Base-by-base conservation (phyloP, 2,797 vertebrate genomes). In the Characodon lateralis region DNA sequence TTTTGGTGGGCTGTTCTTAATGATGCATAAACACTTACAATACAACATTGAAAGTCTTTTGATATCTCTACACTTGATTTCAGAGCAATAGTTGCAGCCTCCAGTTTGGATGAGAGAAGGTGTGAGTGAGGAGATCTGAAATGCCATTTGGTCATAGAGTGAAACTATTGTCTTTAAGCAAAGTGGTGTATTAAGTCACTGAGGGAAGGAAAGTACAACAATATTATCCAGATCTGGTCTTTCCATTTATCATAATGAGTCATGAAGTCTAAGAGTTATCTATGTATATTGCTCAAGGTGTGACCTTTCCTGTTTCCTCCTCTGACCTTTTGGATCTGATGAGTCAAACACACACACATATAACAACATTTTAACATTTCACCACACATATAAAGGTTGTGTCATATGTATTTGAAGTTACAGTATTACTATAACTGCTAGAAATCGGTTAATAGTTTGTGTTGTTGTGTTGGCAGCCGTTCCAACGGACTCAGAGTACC, bases 401-500 rank as follows among this genome's bases (percentile, higher is more conserved):
- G 12, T 41, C 63, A 66, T 46, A 46, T n/a, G 66, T 46, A 3
- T 69, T 48, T 26, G 46, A n/a, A 26, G 16, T 26, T 70, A 43
- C 66, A 70, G 66, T 70, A 26, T 46, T 46, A n/a, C 66, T 70
- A n/a, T 70, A 43, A 48, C 66, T 70, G n/a, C 66, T 59, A 26
- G 46, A 53, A 61, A 51, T 61, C 39, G 59, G 71, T 61, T 77
- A 66, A 73, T 74, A 1, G 55, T 78, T 75, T 55, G 63, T 78
- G 53, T 58, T 51, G 53, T 72, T 56, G 43, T 82, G 77, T 75
- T 76, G 85, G 31, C 70, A 73, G 28, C 65, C 68, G 71, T 35
- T 35, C 55, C 50, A 31, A 35, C 59, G 76, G 46, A 74, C 63
- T 43, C 58, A 24, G 43, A 48, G 71, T 43, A 66, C 74, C 28